Base-by-base conservation (phyloP, 2,888 invertebrate species). In the Arrhopalites spinosus region DNA sequence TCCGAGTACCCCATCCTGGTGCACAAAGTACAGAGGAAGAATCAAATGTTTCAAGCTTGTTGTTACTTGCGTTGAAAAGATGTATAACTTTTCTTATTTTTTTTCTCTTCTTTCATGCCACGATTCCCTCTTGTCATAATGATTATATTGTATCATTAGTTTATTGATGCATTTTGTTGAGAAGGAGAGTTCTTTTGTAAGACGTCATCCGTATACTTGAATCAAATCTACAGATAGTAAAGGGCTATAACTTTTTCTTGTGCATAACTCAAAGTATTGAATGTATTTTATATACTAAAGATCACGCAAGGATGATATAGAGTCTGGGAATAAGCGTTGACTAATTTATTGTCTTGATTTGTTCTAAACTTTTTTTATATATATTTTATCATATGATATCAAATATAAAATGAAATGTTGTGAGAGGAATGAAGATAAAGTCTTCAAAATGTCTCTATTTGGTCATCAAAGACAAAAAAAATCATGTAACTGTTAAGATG, bases 371-470 rank as follows among this genome's bases (percentile, higher is more conserved):
- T n/a, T n/a, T n/a, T n/a, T n/a, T n/a, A n/a, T n/a, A n/a, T n/a
- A n/a, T n/a, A n/a, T n/a, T n/a, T n/a, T n/a, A n/a, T n/a, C n/a
- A n/a, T n/a, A n/a, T n/a, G n/a, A n/a, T n/a, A n/a, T n/a, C n/a
- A n/a, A n/a, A n/a, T n/a, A n/a, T n/a, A n/a, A n/a, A n/a, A n/a
- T n/a, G n/a, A n/a, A n/a, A n/a, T n/a, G n/a, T n/a, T n/a, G 63
- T 63, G 63, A 63, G 29, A 2, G 63, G 63, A 63, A 63, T 63
- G 25, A 29, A 27, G 63, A 63, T 29, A 27, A 63, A 63, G 63
- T 63, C 63, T 63, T 29, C 63, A 63, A 61, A 59, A 63, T 63
- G 27, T 63, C 63, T 63, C 59, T 63, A 63, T 63, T 63, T 30
- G 29, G 63, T 63, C 63, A 63, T 63, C 63, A 63, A 63, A 63